Evolutionary conservation across 2,797 vertebrate genomes (phyloP).

Genomic region (Erethizon dorsatum): DNA sequence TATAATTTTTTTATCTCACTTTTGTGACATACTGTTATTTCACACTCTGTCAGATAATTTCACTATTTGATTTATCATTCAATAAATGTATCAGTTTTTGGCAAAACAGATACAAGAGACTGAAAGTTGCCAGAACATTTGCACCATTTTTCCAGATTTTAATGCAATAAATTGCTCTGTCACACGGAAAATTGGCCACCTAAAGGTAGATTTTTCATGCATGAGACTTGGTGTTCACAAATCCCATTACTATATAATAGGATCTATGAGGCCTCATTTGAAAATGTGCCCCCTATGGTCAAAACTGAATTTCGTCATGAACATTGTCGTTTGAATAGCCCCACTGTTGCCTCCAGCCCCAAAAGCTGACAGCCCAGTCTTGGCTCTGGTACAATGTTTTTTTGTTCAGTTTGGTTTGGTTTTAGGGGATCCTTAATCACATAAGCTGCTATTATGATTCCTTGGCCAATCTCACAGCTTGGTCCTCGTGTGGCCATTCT

Average conservation of each 20-base stretch:
- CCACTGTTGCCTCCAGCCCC: conserved; percentile 43
- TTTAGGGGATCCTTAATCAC: conserved; percentile 75
- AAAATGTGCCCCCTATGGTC: conserved; percentile 58
- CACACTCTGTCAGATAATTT: not conserved
- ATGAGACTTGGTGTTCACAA: not conserved
- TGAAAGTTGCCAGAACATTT: conserved; percentile 67
- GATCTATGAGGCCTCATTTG: conserved; percentile 43
- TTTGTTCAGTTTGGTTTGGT: conserved; percentile 65
- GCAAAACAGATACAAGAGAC: not conserved
- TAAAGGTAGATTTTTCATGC: conserved; percentile 76
- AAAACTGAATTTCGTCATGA: conserved; percentile 49
- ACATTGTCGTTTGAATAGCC: conserved; percentile 54
- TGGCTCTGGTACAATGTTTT: conserved; percentile 16
- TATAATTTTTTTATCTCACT: not conserved
- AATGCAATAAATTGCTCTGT: conserved; percentile 72
- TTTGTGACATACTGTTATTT: not conserved
- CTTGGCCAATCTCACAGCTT: conserved; percentile 60
- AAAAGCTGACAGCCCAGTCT: conserved; percentile 56
- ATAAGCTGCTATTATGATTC: conserved; percentile 68
- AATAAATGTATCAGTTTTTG: conserved; percentile 23
- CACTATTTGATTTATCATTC: not conserved
- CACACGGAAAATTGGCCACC: conserved; percentile 68
- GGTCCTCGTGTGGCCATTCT: not conserved
- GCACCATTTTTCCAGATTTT: conserved; percentile 67
- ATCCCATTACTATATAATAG: conserved; percentile 69